A percentile compares a stretch with the other conserved stretches of the same genome.
Conservation (phyloP, 1,140 invertebrate genomes). For the Anthonomus grandis region DNA sequence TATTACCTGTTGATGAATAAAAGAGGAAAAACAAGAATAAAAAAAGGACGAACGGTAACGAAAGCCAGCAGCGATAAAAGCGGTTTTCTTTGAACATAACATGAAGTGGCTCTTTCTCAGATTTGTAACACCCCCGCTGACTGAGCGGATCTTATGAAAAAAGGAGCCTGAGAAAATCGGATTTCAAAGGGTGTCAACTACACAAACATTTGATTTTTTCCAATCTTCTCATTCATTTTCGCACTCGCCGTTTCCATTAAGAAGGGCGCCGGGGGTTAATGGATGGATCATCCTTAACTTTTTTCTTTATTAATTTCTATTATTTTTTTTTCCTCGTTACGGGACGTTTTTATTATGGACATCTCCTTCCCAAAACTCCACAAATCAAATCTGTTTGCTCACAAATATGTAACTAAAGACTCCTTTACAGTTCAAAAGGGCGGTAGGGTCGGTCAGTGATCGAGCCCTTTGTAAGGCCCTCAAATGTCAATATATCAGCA, state of each 20-base stretch:
- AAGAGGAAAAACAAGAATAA: slow-evolving; percentile 30
- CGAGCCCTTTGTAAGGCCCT: slow-evolving; percentile 17
- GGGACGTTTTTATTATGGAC: too few relatives aligned
- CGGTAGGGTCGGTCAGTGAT: slow-evolving; percentile 17
- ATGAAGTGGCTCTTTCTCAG: slow-evolving; percentile 25
- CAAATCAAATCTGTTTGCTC: not conserved
- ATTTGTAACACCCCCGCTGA: slow-evolving; percentile 31
- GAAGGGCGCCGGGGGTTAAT: too few relatives aligned
- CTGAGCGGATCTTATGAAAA: slow-evolving; percentile 28
- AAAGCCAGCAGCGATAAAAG: slow-evolving; percentile 33
- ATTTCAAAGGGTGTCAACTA: slow-evolving; percentile 42
- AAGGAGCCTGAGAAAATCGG: slow-evolving; percentile 32
- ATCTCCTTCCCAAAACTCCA: too few relatives aligned
- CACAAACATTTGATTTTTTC: slow-evolving; percentile 38
- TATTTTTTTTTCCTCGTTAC: too few relatives aligned
- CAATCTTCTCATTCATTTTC: slow-evolving; percentile 38
- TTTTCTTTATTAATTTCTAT: too few relatives aligned
- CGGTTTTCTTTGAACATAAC: slow-evolving; percentile 35
- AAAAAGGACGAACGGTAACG: too few relatives aligned
- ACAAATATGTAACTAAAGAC: slow-evolving; percentile 5
- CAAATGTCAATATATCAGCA: slow-evolving; percentile 26
- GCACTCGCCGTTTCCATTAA: slow-evolving; percentile 19
- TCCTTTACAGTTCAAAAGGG: slow-evolving; percentile 16
- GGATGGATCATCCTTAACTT: too few relatives aligned
- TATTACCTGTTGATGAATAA: slow-evolving; percentile 38